A percentile compares a stretch with the other conserved stretches of the same genome.
phyloP scores from a whole-genome alignment of 2,113 vertebrate genomes.

The Peromyscus maniculatus region DNA sequence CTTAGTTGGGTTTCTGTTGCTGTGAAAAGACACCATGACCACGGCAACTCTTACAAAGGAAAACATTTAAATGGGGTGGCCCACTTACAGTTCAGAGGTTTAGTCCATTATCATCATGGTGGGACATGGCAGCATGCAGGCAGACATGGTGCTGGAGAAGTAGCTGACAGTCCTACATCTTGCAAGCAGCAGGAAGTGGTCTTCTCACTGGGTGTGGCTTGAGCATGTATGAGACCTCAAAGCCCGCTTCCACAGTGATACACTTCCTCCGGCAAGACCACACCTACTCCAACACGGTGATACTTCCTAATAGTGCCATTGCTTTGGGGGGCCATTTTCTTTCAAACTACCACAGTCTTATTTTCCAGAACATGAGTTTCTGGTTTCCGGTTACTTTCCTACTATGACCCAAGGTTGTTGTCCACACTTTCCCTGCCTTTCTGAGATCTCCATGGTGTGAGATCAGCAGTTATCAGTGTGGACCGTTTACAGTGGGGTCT shows the following conservation, averaged over 20 bases:
- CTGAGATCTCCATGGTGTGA: neutral
- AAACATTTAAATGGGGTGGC: neutral
- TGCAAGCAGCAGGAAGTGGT: neutral
- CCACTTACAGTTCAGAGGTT: neutral
- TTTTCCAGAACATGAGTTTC: constrained; percentile 11
- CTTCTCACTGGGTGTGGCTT: neutral
- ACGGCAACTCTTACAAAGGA: neutral
- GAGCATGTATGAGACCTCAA: neutral
- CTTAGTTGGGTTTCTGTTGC: neutral
- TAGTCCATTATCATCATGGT: neutral
- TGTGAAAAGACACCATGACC: neutral
- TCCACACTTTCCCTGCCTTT: constrained; percentile 1
- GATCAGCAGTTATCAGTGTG: neutral
- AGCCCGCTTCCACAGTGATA: neutral
- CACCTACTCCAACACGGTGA: neutral
- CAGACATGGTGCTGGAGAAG: neutral
- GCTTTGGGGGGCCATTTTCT: neutral
- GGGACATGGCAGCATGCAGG: neutral
- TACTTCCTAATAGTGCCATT: neutral
- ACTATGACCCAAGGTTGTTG: neutral
- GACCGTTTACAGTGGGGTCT: constrained; percentile 29
- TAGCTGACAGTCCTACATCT: neutral
- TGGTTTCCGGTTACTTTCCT: constrained; percentile 42
- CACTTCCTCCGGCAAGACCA: neutral
- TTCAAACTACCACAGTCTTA: neutral